Evolutionary conservation across 2,888 invertebrate genomes (phyloP).

Genomic region (Linnaemya tessellans): DNA sequence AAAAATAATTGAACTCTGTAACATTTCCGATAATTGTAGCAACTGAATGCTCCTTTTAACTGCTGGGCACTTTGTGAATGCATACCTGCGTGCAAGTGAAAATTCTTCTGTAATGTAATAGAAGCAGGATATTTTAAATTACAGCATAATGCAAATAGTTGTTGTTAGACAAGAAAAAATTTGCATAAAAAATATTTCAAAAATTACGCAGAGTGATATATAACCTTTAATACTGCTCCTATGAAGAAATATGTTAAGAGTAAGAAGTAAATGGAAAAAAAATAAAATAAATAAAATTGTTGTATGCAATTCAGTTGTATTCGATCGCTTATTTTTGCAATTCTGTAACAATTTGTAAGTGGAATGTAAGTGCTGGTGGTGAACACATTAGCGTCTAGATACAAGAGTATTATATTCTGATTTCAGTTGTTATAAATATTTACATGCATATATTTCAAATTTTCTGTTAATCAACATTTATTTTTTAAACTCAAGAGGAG

Average conservation of each 20-base stretch:
- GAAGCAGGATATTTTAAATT: conserved; percentile 67
- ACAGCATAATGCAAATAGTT: conserved; percentile 67
- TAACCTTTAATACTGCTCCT: conserved; percentile 16
- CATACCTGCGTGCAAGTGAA: background rate
- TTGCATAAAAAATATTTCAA: conserved; percentile 62
- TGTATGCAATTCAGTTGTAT: background rate
- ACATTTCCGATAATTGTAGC: too few relatives aligned
- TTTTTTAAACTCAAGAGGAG: too few relatives aligned
- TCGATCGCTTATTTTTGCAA: background rate
- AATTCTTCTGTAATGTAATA: conserved; percentile 6
- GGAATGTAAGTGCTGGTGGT: background rate
- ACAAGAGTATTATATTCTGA: background rate
- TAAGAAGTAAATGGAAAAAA: background rate
- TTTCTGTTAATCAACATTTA: too few relatives aligned
- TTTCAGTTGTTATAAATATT: too few relatives aligned
- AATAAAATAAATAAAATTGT: background rate
- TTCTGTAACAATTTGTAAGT: background rate
- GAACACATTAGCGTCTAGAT: background rate
- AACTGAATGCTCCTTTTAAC: background rate
- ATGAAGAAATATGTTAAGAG: background rate
- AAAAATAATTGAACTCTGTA: background rate
- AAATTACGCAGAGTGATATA: conserved; percentile 48
- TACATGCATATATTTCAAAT: too few relatives aligned
- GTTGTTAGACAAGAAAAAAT: conserved; percentile 59
- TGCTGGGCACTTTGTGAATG: background rate